Conservation (phyloP, 2,888 invertebrate genomes). For the Drosophila pseudotalamancana region DNA sequence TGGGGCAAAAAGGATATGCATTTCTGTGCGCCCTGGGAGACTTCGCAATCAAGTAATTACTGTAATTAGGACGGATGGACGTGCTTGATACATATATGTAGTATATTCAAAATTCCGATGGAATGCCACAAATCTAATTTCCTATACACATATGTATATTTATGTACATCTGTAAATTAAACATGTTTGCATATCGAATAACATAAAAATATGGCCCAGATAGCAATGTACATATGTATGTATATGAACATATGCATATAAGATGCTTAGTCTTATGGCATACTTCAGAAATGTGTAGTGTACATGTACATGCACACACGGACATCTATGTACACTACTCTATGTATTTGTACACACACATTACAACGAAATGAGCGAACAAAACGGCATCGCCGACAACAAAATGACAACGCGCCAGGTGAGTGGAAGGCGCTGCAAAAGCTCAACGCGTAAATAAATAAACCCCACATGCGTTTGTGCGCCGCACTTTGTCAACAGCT, state of each 20-base stretch:
- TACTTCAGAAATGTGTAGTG: background rate
- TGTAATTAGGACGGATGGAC: conserved; percentile 65
- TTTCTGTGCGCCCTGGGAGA: conserved; percentile 70
- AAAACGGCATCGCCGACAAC: conserved; percentile 66
- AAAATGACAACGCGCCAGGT: conserved; percentile 68
- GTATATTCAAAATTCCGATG: conserved; percentile 17
- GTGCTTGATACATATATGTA: conserved; percentile 21
- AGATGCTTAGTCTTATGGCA: too few relatives aligned
- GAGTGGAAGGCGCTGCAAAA: conserved; percentile 61
- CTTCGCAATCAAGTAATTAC: conserved; percentile 77
- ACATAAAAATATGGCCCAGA: conserved; percentile 45
- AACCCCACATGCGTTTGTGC: conserved; percentile 24
- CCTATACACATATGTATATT: background rate
- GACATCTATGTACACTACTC: background rate
- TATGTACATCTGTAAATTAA: background rate
- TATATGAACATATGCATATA: background rate
- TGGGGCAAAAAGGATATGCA: conserved; percentile 39
- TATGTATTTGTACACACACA: conserved; percentile 29
- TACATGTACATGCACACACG: background rate
- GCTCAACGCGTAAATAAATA: conserved; percentile 75
- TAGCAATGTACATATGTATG: background rate
- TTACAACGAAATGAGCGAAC: conserved; percentile 77
- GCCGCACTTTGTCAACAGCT: conserved; percentile 47
- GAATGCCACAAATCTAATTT: too few relatives aligned
- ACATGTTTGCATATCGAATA: conserved; percentile 67